Evolutionary conservation across 2,113 vertebrate genomes (phyloP).

Genomic region (Noturus placidus): DNA sequence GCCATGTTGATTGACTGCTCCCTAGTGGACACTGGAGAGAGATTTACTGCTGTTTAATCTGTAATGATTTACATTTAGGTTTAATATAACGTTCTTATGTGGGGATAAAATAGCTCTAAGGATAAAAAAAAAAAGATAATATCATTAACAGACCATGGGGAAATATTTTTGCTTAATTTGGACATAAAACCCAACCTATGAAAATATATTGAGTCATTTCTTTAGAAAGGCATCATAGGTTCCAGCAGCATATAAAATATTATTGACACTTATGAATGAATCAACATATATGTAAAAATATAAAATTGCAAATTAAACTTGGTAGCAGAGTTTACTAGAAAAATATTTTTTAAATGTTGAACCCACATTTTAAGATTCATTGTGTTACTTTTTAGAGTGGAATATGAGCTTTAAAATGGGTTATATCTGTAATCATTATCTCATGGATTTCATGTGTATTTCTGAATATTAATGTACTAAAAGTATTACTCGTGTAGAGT

Average conservation of each 20-base stretch:
- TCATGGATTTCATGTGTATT: background rate
- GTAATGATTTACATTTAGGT: background rate
- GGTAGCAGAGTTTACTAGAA: background rate
- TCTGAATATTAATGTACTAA: background rate
- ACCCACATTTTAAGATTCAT: background rate
- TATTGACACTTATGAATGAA: background rate
- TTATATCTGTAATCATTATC: background rate
- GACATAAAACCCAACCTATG: too few species aligned
- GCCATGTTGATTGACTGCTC: conserved; percentile 44
- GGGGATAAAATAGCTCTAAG: background rate
- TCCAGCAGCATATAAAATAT: background rate
- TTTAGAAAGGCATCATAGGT: background rate
- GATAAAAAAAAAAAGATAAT: too few species aligned
- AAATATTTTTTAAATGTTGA: too few species aligned
- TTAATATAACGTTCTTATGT: background rate
- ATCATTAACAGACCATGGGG: too few species aligned
- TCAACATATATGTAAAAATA: background rate
- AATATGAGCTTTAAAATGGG: background rate
- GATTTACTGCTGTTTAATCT: background rate
- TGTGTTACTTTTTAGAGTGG: background rate
- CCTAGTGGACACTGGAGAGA: conserved; percentile 42
- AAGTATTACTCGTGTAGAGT: background rate
- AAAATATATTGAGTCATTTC: background rate
- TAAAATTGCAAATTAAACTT: background rate
- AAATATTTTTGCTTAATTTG: too few species aligned